Base-by-base conservation (phyloP, 2,113 vertebrate genomes). In the Saguinus midas region DNA sequence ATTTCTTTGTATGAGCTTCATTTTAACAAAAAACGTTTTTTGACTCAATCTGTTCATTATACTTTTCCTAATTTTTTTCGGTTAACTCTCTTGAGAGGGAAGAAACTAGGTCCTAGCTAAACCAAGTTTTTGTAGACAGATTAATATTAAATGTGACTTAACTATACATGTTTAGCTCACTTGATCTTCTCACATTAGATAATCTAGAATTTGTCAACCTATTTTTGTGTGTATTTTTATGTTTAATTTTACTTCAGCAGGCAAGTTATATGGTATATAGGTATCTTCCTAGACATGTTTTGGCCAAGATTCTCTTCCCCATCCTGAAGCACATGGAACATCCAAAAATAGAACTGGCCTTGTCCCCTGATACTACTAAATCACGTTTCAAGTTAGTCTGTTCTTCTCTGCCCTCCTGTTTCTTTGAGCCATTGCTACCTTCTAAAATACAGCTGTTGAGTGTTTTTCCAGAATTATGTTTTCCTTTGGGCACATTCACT, bases 211-310 rank as follows among this genome's bases (percentile, higher is more conserved):
- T 91, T 93, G 5, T 70, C 45, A 88, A 32, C 35, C 12, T 86
- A 82, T 84, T 82, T 14, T 66, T 35, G 50, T 85, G 6, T 58
- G 10, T 52, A 14, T 85, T 83, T 95, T 93, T 76, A 80, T 50
- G 64, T 75, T 93, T 81, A 76, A 90, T 82, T 75, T 97, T 92
- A 92, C 78, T 94, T 95, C 48, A 86, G 29, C 89, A 92, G 43
- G 73, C 43, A 87, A 50, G 3, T 92, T 91, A 52, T 25, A 48
- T 40, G 17, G 8, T 78, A 35, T 88, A 18, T 79, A 91, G 43
- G 23, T 75, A 16, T 93, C 85, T 91, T 78, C 58, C 14, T n/a
- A 80, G 68, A 87, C 11, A 5, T 86, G 40, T 86, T 87, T 90
- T 13, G 80, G 91, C 40, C 70, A 64, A 83, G 72, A 76, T 11